Conservation (phyloP, 1,140 invertebrate species). For the Zaprionus taronus region DNA sequence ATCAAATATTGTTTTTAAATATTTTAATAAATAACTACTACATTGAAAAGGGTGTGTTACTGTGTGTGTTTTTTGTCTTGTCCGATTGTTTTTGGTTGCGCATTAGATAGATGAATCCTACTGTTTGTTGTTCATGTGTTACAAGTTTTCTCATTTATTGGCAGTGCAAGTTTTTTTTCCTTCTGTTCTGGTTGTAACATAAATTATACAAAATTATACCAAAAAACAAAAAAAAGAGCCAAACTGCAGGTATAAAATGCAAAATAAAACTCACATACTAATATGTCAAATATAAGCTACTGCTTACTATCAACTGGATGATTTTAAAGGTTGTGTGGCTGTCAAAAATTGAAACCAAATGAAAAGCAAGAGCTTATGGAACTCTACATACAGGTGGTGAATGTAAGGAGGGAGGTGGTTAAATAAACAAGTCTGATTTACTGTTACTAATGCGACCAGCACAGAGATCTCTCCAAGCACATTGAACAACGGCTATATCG, state of each 20-base stretch:
- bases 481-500: conserved; percentile 9
- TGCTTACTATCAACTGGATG: background rate
- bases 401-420: background rate
- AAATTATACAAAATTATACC: conserved; percentile 1
- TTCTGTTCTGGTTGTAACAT: conserved; percentile 15
- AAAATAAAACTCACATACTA: conserved; percentile 1
- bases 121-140: conserved; percentile 33
- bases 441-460: conserved; percentile 46
- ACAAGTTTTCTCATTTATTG: conserved; percentile 55
- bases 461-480: conserved; percentile 62
- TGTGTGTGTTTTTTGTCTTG: conserved; percentile 20
- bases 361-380: background rate
- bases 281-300: background rate
- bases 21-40: conserved; percentile 68
- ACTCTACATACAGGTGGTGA: background rate
- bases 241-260: conserved; percentile 16
- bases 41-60: conserved; percentile 52
- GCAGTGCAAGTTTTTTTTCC: conserved; percentile 71
- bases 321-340: background rate
- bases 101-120: conserved; percentile 35
- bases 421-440: conserved; percentile 8
- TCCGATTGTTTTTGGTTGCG: conserved; percentile 46
- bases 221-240: conserved; percentile 15
- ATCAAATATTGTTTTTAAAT: conserved; percentile 67
- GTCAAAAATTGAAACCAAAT: background rate